Base-by-base conservation (phyloP, 1,140 invertebrate species). In the Pomacea maculata region DNA sequence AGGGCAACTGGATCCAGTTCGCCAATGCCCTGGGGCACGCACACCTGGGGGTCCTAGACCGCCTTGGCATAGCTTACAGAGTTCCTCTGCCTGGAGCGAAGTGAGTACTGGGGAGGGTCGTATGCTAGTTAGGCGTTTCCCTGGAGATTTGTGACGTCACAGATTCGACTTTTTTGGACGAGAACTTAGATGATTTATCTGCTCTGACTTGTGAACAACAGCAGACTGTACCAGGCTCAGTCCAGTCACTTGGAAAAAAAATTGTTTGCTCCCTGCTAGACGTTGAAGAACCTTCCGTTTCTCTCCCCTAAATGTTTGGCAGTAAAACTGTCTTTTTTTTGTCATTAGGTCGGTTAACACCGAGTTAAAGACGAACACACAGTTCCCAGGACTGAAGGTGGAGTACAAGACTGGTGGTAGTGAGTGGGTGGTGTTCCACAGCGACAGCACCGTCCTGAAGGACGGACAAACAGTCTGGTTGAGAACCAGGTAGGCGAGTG, bases 21-120 rank as follows among this genome's bases (percentile, higher is more conserved):
- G 84, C 85, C 9, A 87, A 85, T 80, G 78, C 83, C 17, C 74
- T 89, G 21, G 89, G 87, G 8, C 81, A 87, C 65, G 83, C 75
- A 34, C 86, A 90, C 63, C 61, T 90, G 21, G 15, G 68, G 17
- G 63, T 82, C 1, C 73, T 90, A 25, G 88, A 88, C 61, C 55
- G 67, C 21, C 68, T 87, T 19, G 75, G 73, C 15, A 79, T 89
- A 5, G 68, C 72, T 19, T 88, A 88, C 81, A 78, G 86, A 68
- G 65, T 89, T 3, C 84, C 85, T 21, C 83, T 83, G 11, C 87
- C 87, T 34, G 87, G 87, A 29, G 87, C 82, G 14, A 85, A 76
- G 87, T 87, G 81, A 82, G 85, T 83, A 45, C 19, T 74, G 19
- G 52, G 73, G 19, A 55, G 45, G 9, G 52, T 45, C 2, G 34